Percentiles rank a stretch among this genome's conserved stretches.
These are phyloP conservation scores for Agelastica alni DNA, from an alignment of 2,888 invertebrate genomes.

Conservation along the genomic window DNA sequence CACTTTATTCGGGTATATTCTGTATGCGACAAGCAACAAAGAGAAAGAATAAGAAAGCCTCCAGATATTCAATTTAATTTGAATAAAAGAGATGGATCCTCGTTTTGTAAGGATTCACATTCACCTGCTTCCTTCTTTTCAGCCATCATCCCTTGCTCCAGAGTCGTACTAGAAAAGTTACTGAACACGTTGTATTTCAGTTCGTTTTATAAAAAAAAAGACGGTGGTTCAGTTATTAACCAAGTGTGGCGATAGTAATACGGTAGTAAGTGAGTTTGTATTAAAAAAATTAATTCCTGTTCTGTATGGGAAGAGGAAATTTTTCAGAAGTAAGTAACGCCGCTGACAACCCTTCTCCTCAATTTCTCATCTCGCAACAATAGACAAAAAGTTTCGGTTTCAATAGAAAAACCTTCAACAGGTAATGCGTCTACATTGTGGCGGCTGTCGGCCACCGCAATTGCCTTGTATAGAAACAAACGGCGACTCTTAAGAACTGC, in stretches of 20 bases:
- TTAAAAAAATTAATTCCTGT: no score
- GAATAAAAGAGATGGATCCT: conserved; percentile 17
- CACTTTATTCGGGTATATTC: no score
- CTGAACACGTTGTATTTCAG: no score
- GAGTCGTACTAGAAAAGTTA: no score
- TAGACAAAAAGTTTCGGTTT: conserved; percentile 23
- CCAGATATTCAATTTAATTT: conserved; percentile 24
- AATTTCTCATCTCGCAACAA: conserved; percentile 18
- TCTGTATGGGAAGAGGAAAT: no score
- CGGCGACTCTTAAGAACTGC: conserved; percentile 39
- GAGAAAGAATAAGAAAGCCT: conserved; percentile 7
- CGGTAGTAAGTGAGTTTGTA: no score
- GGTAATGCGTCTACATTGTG: conserved; percentile 39
- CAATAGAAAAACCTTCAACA: conserved; percentile 25
- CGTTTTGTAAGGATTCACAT: conserved; percentile 21
- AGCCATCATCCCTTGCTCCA: not conserved
- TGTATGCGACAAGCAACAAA: not conserved
- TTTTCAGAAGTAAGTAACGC: no score
- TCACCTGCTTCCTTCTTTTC: conserved; percentile 14
- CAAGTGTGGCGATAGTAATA: no score
- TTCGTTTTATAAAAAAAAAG: no score
- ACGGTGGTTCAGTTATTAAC: no score
- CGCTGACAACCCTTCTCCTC: not conserved
- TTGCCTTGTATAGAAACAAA: conserved; percentile 41
- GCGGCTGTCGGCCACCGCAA: conserved; percentile 25